Conservation (phyloP, 2,888 invertebrate genomes). For the Apoda limacodes region DNA sequence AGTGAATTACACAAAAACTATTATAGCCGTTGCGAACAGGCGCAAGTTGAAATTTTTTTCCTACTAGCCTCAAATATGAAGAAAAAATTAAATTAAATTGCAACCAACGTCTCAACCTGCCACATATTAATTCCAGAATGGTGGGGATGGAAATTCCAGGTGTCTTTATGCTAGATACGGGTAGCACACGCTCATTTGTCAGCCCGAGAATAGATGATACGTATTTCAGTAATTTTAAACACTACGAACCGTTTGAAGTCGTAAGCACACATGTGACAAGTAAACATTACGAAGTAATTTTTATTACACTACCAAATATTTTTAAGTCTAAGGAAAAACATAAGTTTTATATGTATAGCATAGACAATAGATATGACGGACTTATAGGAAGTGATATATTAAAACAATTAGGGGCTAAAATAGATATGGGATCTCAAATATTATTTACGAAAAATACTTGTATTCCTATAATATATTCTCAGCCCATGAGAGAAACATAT, state of each 20-base stretch:
- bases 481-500: conserved; percentile 1
- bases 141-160: too few species aligned
- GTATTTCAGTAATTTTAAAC: conserved; percentile 15
- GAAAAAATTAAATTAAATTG: conserved; percentile 9
- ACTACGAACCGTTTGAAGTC: too few species aligned
- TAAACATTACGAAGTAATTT: conserved; percentile 13
- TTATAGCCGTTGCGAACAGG: too few species aligned
- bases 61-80: too few species aligned
- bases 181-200: conserved; percentile 16
- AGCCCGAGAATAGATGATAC: conserved; percentile 7
- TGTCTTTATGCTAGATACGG: conserved; percentile 17
- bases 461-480: conserved; percentile 5
- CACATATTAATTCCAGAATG: conserved; percentile 16
- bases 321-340: conserved; percentile 10
- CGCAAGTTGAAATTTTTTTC: too few species aligned
- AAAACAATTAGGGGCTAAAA: conserved; percentile 10
- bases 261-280: conserved; percentile 17
- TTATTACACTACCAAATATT: conserved; percentile 11
- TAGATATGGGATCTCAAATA: conserved; percentile 10
- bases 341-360: conserved; percentile 15
- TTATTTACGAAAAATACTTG: conserved; percentile 6
- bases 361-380: conserved; percentile 11
- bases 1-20: too few species aligned
- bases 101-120: conserved; percentile 7
- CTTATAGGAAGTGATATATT: conserved; percentile 3